Conservation (phyloP, 2,888 invertebrate species). For the Aporophyla nigra region DNA sequence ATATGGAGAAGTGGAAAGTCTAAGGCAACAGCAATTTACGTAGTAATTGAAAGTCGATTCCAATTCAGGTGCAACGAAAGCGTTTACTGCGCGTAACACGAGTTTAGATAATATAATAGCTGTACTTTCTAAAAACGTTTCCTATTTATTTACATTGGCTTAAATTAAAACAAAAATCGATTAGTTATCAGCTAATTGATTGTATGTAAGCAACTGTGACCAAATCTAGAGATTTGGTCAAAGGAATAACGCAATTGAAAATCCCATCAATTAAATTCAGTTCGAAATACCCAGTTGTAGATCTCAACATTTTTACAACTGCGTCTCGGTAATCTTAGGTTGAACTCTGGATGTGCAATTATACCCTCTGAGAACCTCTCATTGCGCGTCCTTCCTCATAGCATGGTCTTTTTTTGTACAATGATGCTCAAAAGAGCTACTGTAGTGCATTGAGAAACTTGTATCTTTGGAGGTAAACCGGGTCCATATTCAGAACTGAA, state of each 20-base stretch:
- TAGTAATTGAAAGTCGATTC: constrained; percentile 81
- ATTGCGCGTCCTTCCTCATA: constrained; percentile 77
- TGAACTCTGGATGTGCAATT: constrained; percentile 61
- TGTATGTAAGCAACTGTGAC: constrained; percentile 4
- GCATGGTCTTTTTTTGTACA: constrained; percentile 69
- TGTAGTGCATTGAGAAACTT: constrained; percentile 73
- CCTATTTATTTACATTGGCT: constrained; percentile 75
- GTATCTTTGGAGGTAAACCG: constrained; percentile 83
- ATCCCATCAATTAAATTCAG: constrained; percentile 4
- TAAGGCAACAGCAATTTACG: constrained; percentile 72
- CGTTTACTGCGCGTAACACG: constrained; percentile 81
- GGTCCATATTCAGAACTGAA: constrained; percentile 81
- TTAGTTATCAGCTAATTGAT: constrained; percentile 30
- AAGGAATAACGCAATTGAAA: constrained; percentile 5
- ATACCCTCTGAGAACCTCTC: constrained; percentile 62
- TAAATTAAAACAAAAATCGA: constrained; percentile 5
- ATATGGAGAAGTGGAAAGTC: constrained; percentile 66
- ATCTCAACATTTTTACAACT: constrained; percentile 36
- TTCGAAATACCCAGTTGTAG: constrained; percentile 2
- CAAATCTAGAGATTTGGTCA: neutral
- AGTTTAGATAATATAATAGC: constrained; percentile 80
- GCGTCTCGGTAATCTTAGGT: constrained; percentile 29
- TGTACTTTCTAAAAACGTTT: constrained; percentile 83
- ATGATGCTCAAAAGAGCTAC: constrained; percentile 62
- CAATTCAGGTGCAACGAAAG: constrained; percentile 82